phyloP scores from a whole-genome alignment of 2,797 vertebrate genomes.

The Gambelia wislizenii region DNA sequence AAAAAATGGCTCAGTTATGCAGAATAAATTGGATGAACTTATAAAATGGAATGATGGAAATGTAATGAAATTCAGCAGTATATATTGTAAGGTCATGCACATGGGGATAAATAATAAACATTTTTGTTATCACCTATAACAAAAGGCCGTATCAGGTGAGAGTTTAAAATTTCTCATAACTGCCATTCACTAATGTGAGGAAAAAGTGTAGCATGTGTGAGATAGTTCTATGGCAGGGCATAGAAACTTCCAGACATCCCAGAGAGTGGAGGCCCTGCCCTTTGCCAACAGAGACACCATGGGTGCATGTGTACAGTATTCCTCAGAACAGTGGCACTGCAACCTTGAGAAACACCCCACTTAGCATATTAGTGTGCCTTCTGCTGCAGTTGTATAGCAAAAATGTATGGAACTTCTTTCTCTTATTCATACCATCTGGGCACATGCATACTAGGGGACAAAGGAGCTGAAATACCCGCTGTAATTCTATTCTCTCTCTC shows the following conservation, averaged over 20 bases:
- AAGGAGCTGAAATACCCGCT: background rate
- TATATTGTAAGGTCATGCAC: background rate
- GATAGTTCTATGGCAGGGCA: background rate
- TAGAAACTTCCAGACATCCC: background rate
- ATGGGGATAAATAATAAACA: constrained; percentile 3
- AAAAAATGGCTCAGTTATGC: background rate
- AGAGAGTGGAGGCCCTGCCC: too few relatives aligned
- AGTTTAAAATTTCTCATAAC: background rate
- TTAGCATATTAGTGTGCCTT: background rate
- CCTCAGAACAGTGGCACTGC: background rate
- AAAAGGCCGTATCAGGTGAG: background rate
- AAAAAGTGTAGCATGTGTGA: too few relatives aligned
- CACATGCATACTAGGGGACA: background rate
- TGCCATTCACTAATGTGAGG: background rate
- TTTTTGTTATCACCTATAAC: background rate
- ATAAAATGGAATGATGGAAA: constrained; percentile 19
- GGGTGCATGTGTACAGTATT: too few relatives aligned
- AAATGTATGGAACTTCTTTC: background rate
- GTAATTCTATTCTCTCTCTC: too few relatives aligned
- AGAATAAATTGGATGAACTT: constrained; percentile 29
- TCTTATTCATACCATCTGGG: background rate
- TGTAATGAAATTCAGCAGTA: constrained; percentile 10
- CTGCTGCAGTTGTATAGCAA: background rate
- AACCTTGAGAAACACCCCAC: background rate
- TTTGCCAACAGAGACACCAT: background rate